Evolutionary conservation across 2,113 vertebrate genomes (phyloP), one percentile per base, ranked within the genome.

Genomic region (Nothobranchius kuhntae): DNA sequence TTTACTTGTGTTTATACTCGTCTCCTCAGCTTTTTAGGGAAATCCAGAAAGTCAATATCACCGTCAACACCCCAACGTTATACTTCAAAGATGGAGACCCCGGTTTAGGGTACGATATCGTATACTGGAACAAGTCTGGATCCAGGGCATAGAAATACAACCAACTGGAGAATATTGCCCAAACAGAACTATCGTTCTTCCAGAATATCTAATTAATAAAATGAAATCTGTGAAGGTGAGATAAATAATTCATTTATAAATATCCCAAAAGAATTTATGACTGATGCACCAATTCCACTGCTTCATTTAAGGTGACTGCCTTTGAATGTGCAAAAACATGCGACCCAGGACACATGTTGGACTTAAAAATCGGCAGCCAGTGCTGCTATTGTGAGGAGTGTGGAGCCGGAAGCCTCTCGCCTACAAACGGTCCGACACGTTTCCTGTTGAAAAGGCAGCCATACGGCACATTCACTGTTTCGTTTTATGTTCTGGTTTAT

Each of bases 251-350:
- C 7, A 66, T 53, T 1, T 2, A 58, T 38, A 9, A 21, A 48
- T 15, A 5, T 7, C 3, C 15, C 3, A 13, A 24, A 13, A 10
- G 9, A 59, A 53, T 14, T 5, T 3, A 10, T 36, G 1, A n/a
- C 3, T 8, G 3, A 26, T 38, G 5, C 1, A 14, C 53, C 61
- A 4, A 65, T 47, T 46, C 5, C 48, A 13, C 67, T 52, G 36
- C 51, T 1, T 53, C 30, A 9, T 26, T 60, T 57, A 56, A 84
- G 77, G 68, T 75, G 1, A 72, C 82, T 13, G 71, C 6, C 35
- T 81, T 58, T 54, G 76, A 80, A 40, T 91, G 90, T 68, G 81
- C 15, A 13, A 90, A 90, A 82, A 86, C 35, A 0, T 91, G 90
- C 56, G 0, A 46, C 8, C 48, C 62, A 3, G 89, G 87, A 36